Conservation (phyloP, 2,888 invertebrate species). For the Sinodicranocentrus sp. region DNA sequence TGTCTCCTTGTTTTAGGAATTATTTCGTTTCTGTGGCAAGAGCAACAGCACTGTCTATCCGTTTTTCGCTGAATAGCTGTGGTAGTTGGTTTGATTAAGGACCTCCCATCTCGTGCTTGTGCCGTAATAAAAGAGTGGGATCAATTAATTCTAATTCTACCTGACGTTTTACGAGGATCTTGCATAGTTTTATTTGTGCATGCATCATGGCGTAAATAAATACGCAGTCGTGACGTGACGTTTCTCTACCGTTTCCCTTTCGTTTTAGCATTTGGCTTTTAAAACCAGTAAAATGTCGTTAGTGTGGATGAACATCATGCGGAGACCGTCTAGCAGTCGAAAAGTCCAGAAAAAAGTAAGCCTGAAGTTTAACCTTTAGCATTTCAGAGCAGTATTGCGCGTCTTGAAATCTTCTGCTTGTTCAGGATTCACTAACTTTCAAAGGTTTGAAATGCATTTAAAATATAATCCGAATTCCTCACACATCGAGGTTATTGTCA, state of each 20-base stretch:
- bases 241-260: too few relatives aligned
- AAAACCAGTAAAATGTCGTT: slow-evolving; percentile 78
- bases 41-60: slow-evolving; percentile 10
- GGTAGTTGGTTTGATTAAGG: slow-evolving; percentile 25
- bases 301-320: slow-evolving; percentile 81
- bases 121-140: slow-evolving; percentile 3
- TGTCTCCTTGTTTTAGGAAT: slow-evolving; percentile 1
- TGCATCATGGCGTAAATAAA: slow-evolving; percentile 2
- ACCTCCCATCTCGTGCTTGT: slow-evolving; percentile 22
- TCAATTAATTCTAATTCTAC: slow-evolving; percentile 48
- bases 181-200: neutral
- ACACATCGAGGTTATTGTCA: too few relatives aligned
- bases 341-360: slow-evolving; percentile 72
- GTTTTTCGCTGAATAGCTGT: neutral
- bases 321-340: slow-evolving; percentile 75
- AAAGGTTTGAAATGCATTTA: too few relatives aligned
- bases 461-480: too few relatives aligned
- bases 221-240: neutral
- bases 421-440: too few relatives aligned
- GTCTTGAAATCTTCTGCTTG: too few relatives aligned
- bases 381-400: too few relatives aligned
- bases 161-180: slow-evolving; percentile 57
- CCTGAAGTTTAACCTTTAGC: too few relatives aligned
- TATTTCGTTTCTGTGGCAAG: slow-evolving; percentile 9
- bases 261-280: too few relatives aligned